Base-by-base conservation (phyloP, 2,888 invertebrate genomes). In the Tetrapedia diversipes region DNA sequence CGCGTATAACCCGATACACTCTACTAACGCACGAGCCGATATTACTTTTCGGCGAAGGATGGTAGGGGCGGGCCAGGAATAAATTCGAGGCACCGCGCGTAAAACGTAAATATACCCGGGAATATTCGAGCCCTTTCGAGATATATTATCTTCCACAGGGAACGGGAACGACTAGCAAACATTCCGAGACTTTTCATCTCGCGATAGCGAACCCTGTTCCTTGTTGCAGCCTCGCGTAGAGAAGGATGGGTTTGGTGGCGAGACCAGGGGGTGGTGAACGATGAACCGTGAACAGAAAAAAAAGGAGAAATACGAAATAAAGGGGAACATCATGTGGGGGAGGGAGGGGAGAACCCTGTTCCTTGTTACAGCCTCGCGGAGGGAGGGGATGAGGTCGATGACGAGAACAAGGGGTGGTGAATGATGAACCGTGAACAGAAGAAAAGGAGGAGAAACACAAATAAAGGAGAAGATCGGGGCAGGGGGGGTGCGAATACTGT, bases 1-100 rank as follows among this genome's bases (percentile, higher is more conserved):
- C 54, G 60, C 65, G 27, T 37, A 69, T 70, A 77, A 77, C 69
- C 59, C 67, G 76, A 77, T 77, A 77, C 60, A 56, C 59, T 53
- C 56, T 41, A n/a, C n/a, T n/a, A 51, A 60, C 59, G 43, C 53
- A 54, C 37, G 63, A 77, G 51, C 70, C 65, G 65, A 77, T 70
- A 77, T 77, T 70, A 69, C 49, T 69, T 60, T 64, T 53, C 76
- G 51, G 24, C n/a, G n/a, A n/a, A n/a, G n/a, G n/a, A n/a, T n/a
- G n/a, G n/a, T n/a, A n/a, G 11, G 19, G 27, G 3, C 6, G 29
- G 29, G 27, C 10, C 6, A 16, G 43, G n/a, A 47, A 65, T 65
- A 60, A 73, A 75, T 75, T 74, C 54, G 41, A 32, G 10, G 54
- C 27, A 54, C 32, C 53, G 34, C 19, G 19, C 45, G 49, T 53